Percentiles rank a stretch among this genome's conserved stretches.
These are phyloP conservation scores for Acanthiza pusilla DNA, from an alignment of 2,797 vertebrate species.

Conservation along the genomic window DNA sequence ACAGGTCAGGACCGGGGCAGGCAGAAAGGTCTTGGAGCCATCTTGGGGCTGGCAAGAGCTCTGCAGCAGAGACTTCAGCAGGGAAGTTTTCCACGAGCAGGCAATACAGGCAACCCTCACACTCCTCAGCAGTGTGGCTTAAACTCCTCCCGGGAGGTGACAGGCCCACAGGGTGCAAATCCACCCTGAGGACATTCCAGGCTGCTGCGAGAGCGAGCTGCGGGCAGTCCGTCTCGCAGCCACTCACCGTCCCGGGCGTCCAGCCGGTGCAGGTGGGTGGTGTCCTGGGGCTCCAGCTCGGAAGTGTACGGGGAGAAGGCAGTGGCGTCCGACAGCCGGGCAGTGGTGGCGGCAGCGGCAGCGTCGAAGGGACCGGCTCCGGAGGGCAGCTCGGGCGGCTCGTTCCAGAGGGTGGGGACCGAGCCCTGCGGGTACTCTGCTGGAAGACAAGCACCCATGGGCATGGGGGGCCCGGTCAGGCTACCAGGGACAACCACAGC, in stretches of 20 bases:
- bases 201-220: fast-evolving
- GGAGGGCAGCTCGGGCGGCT: constrained; percentile 86
- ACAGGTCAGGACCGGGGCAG: background rate
- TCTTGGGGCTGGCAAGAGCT: too few species aligned
- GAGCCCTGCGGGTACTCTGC: constrained; percentile 79
- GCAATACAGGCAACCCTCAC: background rate
- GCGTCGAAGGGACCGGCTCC: constrained; percentile 81
- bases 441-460: background rate
- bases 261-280: constrained; percentile 71
- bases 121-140: background rate
- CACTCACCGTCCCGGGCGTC: constrained; percentile 78
- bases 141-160: background rate
- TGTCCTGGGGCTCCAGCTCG: constrained; percentile 77
- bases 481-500: background rate
- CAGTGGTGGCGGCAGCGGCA: constrained; percentile 71
- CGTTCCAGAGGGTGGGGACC: constrained; percentile 79
- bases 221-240: fast-evolving
- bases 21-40: background rate
- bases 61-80: fast-evolving
- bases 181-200: fast-evolving
- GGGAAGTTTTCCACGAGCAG: background rate
- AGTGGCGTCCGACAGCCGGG: constrained; percentile 38
- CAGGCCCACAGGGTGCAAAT: background rate
- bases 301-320: constrained; percentile 59
- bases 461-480: fast-evolving